Evolutionary conservation across 1,140 invertebrate species (phyloP), one percentile per base, ranked within the genome.

Genomic region (Camponotus pennsylvanicus): DNA sequence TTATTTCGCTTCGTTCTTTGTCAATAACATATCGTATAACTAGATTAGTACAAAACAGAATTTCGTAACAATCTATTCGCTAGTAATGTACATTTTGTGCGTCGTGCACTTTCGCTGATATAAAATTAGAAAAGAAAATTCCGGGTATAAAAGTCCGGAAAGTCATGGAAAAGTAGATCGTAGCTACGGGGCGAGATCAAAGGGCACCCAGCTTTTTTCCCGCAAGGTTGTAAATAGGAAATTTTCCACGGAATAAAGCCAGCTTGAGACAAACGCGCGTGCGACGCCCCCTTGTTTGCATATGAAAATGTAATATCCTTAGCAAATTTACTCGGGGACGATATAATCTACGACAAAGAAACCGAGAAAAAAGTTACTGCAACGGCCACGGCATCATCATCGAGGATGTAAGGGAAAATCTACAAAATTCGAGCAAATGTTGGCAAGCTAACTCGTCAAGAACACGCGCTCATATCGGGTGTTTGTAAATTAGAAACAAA

Each of bases 291-390:
- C 61, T 88, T 80, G 85, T 71, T 82, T 73, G 84, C 76, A 73
- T 86, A 88, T 82, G 87, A 86, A 88, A 88, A 86, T 86, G 86
- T 86, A 86, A 88, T 87, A 86, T 88, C 85, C 76, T 88, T 80
- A 77, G 85, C 78, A 88, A 84, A 88, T 88, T 88, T 87, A 87
- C 79, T 84, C 64, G 37, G 37, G 52, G 15, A 63, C 64, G 84
- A 78, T 80, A 86, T 75, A 86, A 88, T 79, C 83, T 70, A 73
- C 66, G 66, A 42, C 73, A 76, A 86, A 63, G 55, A 34, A 21
- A 40, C 66, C 32, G n/a, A 42, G 78, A 32, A 57, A 78, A 86
- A 78, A 73, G 79, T 84, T 83, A 61, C 40, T 73, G 34, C 21
- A 57, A 86, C 75, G 21, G 18, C 52, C 52, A 73, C 79, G 59